phyloP scores from a whole-genome alignment of 2,888 invertebrate genomes.

The Operophtera brumata region DNA sequence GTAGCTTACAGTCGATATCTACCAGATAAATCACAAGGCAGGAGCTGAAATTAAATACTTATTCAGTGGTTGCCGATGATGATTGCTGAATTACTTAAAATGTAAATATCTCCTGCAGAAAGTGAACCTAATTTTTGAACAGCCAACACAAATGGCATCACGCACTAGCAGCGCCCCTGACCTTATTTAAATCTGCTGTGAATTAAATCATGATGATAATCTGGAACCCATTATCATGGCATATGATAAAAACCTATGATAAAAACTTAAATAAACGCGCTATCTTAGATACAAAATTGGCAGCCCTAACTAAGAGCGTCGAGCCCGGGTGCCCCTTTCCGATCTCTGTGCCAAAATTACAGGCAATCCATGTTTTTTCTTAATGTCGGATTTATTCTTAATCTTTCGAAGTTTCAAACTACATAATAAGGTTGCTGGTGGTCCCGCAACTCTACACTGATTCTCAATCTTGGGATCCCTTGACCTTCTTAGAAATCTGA shows the following conservation, averaged over 20 bases:
- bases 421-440: not conserved
- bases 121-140: not conserved
- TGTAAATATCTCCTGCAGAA: not conserved
- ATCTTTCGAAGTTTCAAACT: not conserved
- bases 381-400: not conserved
- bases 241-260: not conserved
- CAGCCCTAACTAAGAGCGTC: slow-evolving; percentile 3
- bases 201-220: slow-evolving; percentile 5
- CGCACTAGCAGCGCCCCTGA: slow-evolving; percentile 5
- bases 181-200: slow-evolving; percentile 5
- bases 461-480: not conserved
- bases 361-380: not conserved
- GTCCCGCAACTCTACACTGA: not conserved
- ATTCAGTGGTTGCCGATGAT: not conserved
- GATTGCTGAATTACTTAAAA: not conserved
- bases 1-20: not conserved
- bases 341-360: slow-evolving; percentile 7
- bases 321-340: not conserved
- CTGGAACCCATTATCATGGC: not conserved
- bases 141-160: not conserved
- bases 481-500: not conserved
- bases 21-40: too few relatives aligned
- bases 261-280: too few relatives aligned
- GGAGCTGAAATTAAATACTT: too few relatives aligned
- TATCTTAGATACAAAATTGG: slow-evolving; percentile 4